Percentiles rank a stretch among this genome's conserved stretches.
Evolutionary conservation across 2,888 invertebrate genomes (phyloP).

Genomic region (Bruchidius siliquastri): DNA sequence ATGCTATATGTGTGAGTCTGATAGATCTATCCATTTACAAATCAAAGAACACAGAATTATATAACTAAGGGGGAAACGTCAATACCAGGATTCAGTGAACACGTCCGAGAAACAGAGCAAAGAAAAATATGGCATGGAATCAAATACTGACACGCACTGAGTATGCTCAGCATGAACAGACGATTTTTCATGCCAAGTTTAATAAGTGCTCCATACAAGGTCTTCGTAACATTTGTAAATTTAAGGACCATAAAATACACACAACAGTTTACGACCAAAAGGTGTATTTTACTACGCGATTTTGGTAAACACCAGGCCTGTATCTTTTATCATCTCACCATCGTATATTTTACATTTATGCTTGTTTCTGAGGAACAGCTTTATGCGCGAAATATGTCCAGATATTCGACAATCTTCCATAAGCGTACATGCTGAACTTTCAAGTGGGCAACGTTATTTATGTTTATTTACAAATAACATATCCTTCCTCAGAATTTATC

Average conservation of each 20-base stretch:
- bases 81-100: no score
- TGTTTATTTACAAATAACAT: no score
- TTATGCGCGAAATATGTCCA: background rate
- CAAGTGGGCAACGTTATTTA: background rate
- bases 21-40: no score
- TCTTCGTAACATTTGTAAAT: background rate
- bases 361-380: background rate
- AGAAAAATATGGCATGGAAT: no score
- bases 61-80: no score
- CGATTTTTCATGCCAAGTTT: background rate
- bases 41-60: no score
- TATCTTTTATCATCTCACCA: background rate
- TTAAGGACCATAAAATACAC: background rate
- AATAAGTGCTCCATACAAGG: background rate
- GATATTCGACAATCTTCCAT: background rate
- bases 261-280: background rate
- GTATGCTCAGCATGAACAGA: background rate
- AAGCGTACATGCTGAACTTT: background rate
- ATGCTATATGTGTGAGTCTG: no score
- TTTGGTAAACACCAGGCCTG: background rate
- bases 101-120: no score
- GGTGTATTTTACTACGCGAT: background rate
- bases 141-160: background rate
- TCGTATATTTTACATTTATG: background rate
- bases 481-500: no score